Evolutionary conservation across 2,113 vertebrate species (phyloP).

Genomic region (Cisticola juncidis): DNA sequence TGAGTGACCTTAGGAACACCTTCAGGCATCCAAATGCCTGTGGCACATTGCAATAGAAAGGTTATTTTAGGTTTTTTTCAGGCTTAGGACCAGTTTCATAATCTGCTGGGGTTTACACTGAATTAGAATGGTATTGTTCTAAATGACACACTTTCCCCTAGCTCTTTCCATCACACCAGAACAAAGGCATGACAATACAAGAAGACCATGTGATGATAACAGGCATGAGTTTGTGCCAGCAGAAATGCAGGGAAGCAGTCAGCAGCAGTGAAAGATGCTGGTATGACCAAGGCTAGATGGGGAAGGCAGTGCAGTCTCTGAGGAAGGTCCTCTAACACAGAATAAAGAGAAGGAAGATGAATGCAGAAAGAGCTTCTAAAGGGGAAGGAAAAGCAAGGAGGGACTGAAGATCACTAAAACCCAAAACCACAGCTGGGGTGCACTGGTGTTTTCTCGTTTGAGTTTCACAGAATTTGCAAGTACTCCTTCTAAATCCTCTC

Average conservation of each 20-base stretch:
- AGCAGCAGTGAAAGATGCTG: background rate
- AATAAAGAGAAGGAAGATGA: background rate
- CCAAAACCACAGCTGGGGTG: background rate
- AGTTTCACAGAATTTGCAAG: background rate
- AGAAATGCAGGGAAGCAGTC: background rate
- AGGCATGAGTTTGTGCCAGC: background rate
- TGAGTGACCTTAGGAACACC: rapidly evolving
- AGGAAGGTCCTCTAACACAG: background rate
- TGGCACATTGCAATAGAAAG: background rate
- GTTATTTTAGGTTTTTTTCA: background rate
- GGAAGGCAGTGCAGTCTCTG: background rate
- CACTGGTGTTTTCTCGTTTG: background rate
- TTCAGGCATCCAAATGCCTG: background rate
- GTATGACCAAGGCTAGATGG: background rate
- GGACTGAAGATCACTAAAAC: background rate
- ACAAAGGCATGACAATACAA: background rate
- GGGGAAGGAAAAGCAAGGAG: background rate
- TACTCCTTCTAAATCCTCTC: background rate
- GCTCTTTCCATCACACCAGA: background rate
- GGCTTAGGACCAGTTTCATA: background rate
- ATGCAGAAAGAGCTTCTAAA: background rate
- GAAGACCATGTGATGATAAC: background rate
- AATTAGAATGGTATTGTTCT: background rate
- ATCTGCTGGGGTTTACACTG: background rate
- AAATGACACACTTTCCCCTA: background rate